Evolutionary conservation across 1,140 invertebrate species (phyloP).

Genomic region (Nymphalis io): DNA sequence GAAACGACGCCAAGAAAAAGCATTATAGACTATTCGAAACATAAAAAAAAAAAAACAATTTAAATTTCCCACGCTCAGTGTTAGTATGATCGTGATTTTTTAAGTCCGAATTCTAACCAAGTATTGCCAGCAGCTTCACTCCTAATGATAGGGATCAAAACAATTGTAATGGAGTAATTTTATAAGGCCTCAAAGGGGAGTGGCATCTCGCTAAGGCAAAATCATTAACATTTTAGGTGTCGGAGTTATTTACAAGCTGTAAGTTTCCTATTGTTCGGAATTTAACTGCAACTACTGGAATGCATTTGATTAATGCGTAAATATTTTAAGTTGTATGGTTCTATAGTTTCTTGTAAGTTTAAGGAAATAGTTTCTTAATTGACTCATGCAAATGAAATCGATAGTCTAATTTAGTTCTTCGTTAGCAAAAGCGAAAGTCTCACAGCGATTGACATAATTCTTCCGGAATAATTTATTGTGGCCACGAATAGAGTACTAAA

Average conservation of each 20-base stretch:
- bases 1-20: conserved; percentile 39
- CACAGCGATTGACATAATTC: conserved; percentile 26
- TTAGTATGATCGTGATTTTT: conserved; percentile 47
- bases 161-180: conserved; percentile 41
- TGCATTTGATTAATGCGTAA: conserved; percentile 6
- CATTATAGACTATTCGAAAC: conserved; percentile 24
- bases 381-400: conserved; percentile 43
- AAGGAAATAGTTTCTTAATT: conserved; percentile 33
- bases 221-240: conserved; percentile 10
- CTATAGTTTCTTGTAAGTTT: not conserved
- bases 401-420: conserved; percentile 37
- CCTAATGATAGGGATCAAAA: conserved; percentile 69
- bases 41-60: conserved; percentile 46
- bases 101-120: conserved; percentile 46
- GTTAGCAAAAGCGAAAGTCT: conserved; percentile 36
- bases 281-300: not conserved
- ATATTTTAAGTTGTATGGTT: conserved; percentile 1
- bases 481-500: not conserved
- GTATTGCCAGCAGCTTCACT: conserved; percentile 43
- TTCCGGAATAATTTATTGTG: conserved; percentile 23
- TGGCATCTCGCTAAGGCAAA: conserved; percentile 6
- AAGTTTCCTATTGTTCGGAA: conserved; percentile 5
- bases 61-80: conserved; percentile 63
- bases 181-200: conserved; percentile 6
- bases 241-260: conserved; percentile 3